These are phyloP conservation scores for Drosophila borborema DNA, from an alignment of 2,888 invertebrate species.

Conservation along the genomic window DNA sequence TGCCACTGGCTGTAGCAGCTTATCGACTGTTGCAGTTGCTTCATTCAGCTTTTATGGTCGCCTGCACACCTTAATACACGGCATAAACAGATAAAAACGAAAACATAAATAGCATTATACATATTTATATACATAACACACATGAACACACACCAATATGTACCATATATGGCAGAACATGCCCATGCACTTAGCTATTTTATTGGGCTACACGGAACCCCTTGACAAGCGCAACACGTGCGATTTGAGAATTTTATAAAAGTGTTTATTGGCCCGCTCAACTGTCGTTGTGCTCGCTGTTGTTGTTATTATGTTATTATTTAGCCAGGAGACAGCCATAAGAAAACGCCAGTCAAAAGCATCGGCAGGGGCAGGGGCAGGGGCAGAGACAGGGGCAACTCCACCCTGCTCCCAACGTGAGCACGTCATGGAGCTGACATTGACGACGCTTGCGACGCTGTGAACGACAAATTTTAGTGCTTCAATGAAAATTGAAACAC, in stretches of 20 bases:
- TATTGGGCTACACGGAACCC: conserved; percentile 65
- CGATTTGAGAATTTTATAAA: conserved; percentile 76
- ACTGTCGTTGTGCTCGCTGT: conserved; percentile 31
- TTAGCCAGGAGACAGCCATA: conserved; percentile 12
- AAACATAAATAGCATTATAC: conserved; percentile 30
- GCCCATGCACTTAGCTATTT: conserved; percentile 74
- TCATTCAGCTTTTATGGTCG: conserved; percentile 39
- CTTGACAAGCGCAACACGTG: conserved; percentile 76
- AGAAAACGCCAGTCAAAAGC: not conserved
- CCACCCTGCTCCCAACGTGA: not conserved
- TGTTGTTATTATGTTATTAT: conserved; percentile 32
- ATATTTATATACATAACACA: not conserved
- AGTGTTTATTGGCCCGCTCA: conserved; percentile 72
- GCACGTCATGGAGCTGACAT: conserved; percentile 51
- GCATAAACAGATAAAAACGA: conserved; percentile 28
- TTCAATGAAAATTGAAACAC: conserved; percentile 71
- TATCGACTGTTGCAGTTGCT: conserved; percentile 45
- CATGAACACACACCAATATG: not conserved
- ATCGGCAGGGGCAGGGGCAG: no score
- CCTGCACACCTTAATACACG: conserved; percentile 59
- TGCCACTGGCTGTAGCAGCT: conserved; percentile 38
- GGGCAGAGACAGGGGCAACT: not conserved
- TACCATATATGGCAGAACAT: conserved; percentile 54
- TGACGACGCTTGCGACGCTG: conserved; percentile 40
- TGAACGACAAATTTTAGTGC: conserved; percentile 58